phyloP scores from a whole-genome alignment of 2,113 vertebrate species.

The Myiozetetes cayanensis region DNA sequence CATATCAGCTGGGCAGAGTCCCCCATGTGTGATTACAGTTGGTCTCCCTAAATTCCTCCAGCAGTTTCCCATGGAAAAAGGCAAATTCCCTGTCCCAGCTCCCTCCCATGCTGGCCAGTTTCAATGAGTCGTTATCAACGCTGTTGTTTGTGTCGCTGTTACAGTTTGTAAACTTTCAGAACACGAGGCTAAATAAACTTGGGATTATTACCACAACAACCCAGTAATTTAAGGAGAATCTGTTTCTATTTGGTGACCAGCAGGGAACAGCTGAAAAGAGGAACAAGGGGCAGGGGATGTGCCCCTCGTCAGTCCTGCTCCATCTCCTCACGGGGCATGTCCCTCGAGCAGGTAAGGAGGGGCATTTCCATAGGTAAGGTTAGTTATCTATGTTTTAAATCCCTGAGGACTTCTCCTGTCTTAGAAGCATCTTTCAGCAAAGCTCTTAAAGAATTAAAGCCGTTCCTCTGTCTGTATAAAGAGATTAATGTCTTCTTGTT shows the following conservation, averaged over 20 bases:
- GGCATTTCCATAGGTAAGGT: neutral
- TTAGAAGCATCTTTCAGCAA: neutral
- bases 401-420: neutral
- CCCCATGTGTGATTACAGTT: rapidly evolving
- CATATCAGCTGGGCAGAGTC: neutral
- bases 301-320: neutral
- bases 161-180: neutral
- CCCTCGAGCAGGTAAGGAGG: neutral
- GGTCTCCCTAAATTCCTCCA: neutral
- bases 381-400: neutral
- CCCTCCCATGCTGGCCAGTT: rapidly evolving
- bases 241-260: neutral
- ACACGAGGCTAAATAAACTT: neutral
- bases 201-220: neutral
- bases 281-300: rapidly evolving
- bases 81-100: neutral
- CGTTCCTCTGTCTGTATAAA: neutral
- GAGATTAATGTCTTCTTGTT: neutral
- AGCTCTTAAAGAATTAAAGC: neutral
- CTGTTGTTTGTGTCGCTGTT: neutral
- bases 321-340: neutral
- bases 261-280: neutral
- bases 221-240: neutral
- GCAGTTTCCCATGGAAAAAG: neutral
- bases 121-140: neutral